Evolutionary conservation across 2,797 vertebrate species (phyloP).

Genomic region (Ptychadena robeensis): DNA sequence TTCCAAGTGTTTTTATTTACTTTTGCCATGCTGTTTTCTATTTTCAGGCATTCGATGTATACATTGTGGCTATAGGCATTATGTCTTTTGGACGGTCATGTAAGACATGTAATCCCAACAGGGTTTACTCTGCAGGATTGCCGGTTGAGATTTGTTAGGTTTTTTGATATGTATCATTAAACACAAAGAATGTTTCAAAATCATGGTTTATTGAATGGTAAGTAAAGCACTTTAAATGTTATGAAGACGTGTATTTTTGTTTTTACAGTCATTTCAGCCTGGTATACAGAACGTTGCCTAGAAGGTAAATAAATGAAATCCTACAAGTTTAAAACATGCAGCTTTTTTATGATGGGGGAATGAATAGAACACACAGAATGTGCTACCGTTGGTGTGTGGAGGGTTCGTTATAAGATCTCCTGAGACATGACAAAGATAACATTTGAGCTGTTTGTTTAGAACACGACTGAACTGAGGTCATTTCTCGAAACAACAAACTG

Average conservation of each 20-base stretch:
- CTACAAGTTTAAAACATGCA: slow-evolving; percentile 4
- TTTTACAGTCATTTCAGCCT: slow-evolving; percentile 17
- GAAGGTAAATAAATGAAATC: slow-evolving; percentile 37
- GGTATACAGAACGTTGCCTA: slow-evolving; percentile 26
- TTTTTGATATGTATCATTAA: slow-evolving; percentile 28
- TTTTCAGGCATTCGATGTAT: neutral
- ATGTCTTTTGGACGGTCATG: neutral
- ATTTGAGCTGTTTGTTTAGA: slow-evolving; percentile 77
- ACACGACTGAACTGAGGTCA: slow-evolving; percentile 73
- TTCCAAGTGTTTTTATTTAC: slow-evolving; percentile 26
- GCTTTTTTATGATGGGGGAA: slow-evolving; percentile 22
- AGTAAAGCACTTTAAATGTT: slow-evolving; percentile 49
- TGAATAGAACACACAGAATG: slow-evolving; percentile 64
- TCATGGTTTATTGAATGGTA: slow-evolving; percentile 54
- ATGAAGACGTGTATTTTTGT: slow-evolving; percentile 39
- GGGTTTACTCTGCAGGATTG: neutral
- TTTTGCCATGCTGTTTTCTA: slow-evolving; percentile 19
- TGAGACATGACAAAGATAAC: slow-evolving; percentile 72
- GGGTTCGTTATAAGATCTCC: slow-evolving; percentile 64
- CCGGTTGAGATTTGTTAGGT: slow-evolving; percentile 21
- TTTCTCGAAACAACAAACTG: slow-evolving; percentile 74
- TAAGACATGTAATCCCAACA: neutral
- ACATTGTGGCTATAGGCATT: neutral
- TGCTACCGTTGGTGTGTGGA: slow-evolving; percentile 68
- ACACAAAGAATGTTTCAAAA: slow-evolving; percentile 36